Conservation (phyloP, 1,140 invertebrate genomes). For the Steinernema khuongi region DNA sequence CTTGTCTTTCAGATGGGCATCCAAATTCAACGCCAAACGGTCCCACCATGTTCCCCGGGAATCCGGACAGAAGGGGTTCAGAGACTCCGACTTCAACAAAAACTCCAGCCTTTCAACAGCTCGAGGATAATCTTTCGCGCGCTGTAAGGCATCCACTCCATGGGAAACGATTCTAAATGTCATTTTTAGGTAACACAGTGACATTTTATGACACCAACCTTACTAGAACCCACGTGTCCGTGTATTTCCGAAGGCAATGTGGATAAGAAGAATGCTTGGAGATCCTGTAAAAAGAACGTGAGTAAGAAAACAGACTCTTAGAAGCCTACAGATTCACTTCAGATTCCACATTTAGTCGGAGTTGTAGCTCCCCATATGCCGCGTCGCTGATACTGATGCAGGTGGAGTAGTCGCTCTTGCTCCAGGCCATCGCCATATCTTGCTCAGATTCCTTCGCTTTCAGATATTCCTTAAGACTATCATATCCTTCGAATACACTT, state of each 20-base stretch:
- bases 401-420: not conserved
- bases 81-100: not conserved
- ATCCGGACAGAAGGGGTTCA: conserved; percentile 27
- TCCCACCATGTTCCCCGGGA: conserved; percentile 43
- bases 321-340: not conserved
- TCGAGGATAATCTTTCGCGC: not conserved
- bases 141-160: not conserved
- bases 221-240: not conserved
- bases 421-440: not conserved
- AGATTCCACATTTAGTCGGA: not conserved
- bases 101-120: not conserved
- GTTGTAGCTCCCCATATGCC: not conserved
- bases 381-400: not conserved
- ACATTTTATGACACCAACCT: not conserved
- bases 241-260: not conserved
- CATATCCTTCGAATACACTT: not conserved
- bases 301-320: not conserved
- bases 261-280: not conserved
- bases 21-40: conserved; percentile 45
- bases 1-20: conserved; percentile 42
- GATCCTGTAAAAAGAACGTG: not conserved
- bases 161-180: conserved; percentile 1
- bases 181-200: not conserved
- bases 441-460: not conserved
- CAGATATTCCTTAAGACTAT: not conserved